Evolutionary conservation across 2,113 vertebrate species (phyloP).

Genomic region (Osmerus eperlanus): DNA sequence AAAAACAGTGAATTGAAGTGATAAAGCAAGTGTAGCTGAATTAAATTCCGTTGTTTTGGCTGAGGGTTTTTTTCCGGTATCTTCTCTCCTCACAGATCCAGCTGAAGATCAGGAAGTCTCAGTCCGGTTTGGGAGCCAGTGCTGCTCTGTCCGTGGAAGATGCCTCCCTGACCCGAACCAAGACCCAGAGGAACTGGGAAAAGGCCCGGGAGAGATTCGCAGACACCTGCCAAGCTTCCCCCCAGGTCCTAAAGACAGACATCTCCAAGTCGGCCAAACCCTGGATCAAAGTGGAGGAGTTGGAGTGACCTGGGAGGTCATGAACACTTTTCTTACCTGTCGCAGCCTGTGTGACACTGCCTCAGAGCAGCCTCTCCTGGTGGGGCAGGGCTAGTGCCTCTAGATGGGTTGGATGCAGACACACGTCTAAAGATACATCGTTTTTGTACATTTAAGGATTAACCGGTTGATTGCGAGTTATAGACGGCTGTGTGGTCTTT

Average conservation of each 20-base stretch:
- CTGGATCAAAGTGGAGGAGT: constrained; percentile 58
- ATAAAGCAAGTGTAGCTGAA: too few relatives aligned
- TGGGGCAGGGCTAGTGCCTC: too few relatives aligned
- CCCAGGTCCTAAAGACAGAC: constrained; percentile 32
- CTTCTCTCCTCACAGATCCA: constrained; percentile 74
- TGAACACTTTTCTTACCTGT: neutral
- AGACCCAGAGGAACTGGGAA: constrained; percentile 92
- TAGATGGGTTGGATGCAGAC: too few relatives aligned
- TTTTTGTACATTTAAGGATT: neutral
- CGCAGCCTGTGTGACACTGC: neutral
- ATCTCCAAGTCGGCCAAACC: constrained; percentile 37
- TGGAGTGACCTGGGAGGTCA: neutral
- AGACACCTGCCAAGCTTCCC: constrained; percentile 74
- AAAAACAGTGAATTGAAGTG: too few relatives aligned
- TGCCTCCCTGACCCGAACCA: constrained; percentile 69
- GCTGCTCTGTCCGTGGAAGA: constrained; percentile 77
- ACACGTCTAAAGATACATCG: too few relatives aligned
- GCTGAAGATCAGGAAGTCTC: constrained; percentile 80
- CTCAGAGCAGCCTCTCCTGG: too few relatives aligned
- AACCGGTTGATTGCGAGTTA: neutral
- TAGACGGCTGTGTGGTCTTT: too few relatives aligned
- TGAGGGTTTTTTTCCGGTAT: neutral
- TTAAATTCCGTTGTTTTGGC: neutral
- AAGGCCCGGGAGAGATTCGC: constrained; percentile 92
- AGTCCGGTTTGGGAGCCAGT: constrained; percentile 85